Evolutionary conservation across 2,797 vertebrate genomes (phyloP).

Genomic region (Ciconia nigra): DNA sequence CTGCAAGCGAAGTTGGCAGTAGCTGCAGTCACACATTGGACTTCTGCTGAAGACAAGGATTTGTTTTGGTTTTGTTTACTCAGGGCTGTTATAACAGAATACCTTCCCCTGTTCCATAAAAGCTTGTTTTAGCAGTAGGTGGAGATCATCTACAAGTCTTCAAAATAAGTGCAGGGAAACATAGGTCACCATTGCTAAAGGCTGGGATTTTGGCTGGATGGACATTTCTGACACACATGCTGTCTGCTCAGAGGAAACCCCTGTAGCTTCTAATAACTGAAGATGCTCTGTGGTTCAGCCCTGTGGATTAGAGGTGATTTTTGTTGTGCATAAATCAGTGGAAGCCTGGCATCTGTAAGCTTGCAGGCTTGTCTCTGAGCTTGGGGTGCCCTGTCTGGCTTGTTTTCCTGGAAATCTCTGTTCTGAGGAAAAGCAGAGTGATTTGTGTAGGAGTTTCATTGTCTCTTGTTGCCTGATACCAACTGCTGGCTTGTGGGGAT

Average conservation of each 20-base stretch:
- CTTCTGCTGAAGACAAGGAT: not conserved
- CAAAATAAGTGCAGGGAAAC: not conserved
- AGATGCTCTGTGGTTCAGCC: not conserved
- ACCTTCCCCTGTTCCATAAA: not conserved
- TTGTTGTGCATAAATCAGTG: not conserved
- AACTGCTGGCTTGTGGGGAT: not conserved
- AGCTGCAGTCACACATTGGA: fast-evolving
- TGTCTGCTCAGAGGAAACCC: not conserved
- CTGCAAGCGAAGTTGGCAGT: not conserved
- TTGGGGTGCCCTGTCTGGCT: not conserved
- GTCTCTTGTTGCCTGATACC: not conserved
- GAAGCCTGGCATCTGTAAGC: not conserved
- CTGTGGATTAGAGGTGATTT: not conserved
- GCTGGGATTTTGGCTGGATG: not conserved
- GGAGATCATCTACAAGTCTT: not conserved
- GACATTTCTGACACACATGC: fast-evolving
- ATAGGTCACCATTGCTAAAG: not conserved
- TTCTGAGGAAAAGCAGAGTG: not conserved
- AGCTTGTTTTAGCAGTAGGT: not conserved
- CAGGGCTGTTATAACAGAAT: not conserved
- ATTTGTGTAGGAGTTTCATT: not conserved
- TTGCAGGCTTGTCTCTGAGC: not conserved
- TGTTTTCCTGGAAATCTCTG: not conserved
- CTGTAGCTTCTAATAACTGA: not conserved
- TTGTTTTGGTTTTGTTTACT: not conserved